A percentile compares a stretch with the other conserved stretches of the same genome.
Conservation (phyloP, 2,113 vertebrate species). For the Ctenodactylus gundi region DNA sequence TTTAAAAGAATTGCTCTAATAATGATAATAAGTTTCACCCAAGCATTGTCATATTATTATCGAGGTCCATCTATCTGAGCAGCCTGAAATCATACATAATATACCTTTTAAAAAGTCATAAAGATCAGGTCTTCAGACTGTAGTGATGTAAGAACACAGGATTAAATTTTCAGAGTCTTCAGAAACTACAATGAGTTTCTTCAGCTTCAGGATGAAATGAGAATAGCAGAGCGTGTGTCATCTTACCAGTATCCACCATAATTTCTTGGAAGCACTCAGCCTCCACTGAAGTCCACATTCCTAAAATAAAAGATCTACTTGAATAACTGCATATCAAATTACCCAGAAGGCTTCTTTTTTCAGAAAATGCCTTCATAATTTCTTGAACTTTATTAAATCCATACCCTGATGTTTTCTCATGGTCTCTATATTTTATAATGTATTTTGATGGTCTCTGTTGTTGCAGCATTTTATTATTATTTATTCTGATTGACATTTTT, state of each 20-base stretch:
- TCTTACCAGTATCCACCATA: background rate
- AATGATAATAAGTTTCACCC: background rate
- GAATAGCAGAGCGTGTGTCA: background rate
- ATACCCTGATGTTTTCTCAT: background rate
- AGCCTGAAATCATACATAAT: background rate
- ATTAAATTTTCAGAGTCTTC: background rate
- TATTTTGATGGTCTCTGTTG: background rate
- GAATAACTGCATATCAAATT: background rate
- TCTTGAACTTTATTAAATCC: background rate
- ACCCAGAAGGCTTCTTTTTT: background rate
- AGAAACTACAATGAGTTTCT: background rate
- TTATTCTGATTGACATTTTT: background rate
- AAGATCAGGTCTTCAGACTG: background rate
- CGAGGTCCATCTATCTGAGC: background rate
- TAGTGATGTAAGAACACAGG: background rate
- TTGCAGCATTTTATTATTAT: background rate
- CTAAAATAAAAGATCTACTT: constrained; percentile 3
- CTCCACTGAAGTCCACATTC: background rate
- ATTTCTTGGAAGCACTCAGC: background rate
- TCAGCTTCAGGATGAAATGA: background rate
- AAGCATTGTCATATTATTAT: background rate
- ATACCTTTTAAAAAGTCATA: background rate
- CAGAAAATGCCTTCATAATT: background rate
- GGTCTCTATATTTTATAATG: background rate
- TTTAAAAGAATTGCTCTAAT: background rate